Conservation (phyloP, 2,888 invertebrate species). For the Heliconius sara region DNA sequence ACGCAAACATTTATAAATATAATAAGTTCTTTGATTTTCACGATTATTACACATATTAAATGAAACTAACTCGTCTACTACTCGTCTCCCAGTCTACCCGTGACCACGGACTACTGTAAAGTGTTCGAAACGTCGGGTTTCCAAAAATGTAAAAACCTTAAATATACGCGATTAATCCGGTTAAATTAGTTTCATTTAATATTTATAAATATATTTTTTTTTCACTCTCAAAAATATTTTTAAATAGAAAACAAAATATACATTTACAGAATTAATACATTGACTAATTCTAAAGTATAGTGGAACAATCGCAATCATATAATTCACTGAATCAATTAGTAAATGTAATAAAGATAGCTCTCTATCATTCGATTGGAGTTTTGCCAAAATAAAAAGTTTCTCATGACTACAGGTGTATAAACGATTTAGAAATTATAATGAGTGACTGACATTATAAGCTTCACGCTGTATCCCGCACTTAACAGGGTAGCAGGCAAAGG, state of each 20-base stretch:
- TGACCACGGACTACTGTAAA: too few relatives aligned
- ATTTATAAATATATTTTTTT: neutral
- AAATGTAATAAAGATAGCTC: slow-evolving; percentile 29
- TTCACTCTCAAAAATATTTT: neutral
- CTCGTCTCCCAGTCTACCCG: too few relatives aligned
- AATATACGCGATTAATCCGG: too few relatives aligned
- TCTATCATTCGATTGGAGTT: slow-evolving; percentile 23
- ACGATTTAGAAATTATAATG: neutral
- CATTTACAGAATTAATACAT: neutral
- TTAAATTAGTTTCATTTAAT: too few relatives aligned
- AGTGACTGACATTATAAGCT: neutral
- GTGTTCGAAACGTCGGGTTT: too few relatives aligned
- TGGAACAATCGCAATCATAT: neutral
- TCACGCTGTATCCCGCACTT: too few relatives aligned
- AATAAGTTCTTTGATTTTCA: too few relatives aligned
- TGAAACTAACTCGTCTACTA: too few relatives aligned
- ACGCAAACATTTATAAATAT: neutral
- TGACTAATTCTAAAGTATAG: neutral
- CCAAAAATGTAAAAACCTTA: too few relatives aligned
- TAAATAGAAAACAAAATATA: neutral
- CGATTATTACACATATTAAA: too few relatives aligned
- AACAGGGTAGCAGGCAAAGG: neutral
- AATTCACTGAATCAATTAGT: slow-evolving; percentile 33
- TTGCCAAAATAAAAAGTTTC: slow-evolving; percentile 25
- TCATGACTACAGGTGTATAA: slow-evolving; percentile 28